A percentile compares a stretch with the other conserved stretches of the same genome.
These are phyloP conservation scores for Melolontha melolontha DNA, from an alignment of 2,888 invertebrate species.

Conservation along the genomic window DNA sequence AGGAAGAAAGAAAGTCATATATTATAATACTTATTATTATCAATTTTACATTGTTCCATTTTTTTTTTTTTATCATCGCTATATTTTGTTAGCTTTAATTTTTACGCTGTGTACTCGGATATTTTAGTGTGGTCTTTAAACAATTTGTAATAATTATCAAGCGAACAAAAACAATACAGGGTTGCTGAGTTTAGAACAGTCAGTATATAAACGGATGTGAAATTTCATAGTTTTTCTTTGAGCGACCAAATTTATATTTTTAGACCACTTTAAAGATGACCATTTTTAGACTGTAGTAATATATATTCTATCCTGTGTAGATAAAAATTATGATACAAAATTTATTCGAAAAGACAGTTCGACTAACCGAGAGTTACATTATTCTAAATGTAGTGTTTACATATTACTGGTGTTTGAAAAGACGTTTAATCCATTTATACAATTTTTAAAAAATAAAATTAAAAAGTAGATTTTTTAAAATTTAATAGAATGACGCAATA, in stretches of 20 bases:
- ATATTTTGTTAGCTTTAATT: constrained; percentile 35
- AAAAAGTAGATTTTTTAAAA: no score
- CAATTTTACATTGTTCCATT: constrained; percentile 26
- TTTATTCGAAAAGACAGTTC: no score
- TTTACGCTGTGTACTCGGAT: constrained; percentile 13
- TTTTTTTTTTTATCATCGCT: constrained; percentile 17
- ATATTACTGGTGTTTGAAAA: no score
- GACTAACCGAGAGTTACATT: no score
- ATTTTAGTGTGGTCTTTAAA: constrained; percentile 21
- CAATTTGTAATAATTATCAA: background rate
- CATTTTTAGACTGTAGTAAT: constrained; percentile 27
- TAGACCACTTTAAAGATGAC: constrained; percentile 14
- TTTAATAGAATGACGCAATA: no score
- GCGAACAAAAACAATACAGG: background rate
- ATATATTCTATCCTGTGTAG: background rate
- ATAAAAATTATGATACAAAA: no score
- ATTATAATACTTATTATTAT: constrained; percentile 13
- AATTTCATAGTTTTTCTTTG: constrained; percentile 3
- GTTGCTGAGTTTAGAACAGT: background rate
- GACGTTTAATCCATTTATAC: no score
- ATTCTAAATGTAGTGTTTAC: no score
- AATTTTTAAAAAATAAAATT: no score
- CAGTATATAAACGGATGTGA: background rate
- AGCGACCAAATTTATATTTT: constrained; percentile 7
- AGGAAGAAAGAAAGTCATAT: constrained; percentile 28